Evolutionary conservation across 2,113 vertebrate species (phyloP).

Genomic region (Passerina amoena): DNA sequence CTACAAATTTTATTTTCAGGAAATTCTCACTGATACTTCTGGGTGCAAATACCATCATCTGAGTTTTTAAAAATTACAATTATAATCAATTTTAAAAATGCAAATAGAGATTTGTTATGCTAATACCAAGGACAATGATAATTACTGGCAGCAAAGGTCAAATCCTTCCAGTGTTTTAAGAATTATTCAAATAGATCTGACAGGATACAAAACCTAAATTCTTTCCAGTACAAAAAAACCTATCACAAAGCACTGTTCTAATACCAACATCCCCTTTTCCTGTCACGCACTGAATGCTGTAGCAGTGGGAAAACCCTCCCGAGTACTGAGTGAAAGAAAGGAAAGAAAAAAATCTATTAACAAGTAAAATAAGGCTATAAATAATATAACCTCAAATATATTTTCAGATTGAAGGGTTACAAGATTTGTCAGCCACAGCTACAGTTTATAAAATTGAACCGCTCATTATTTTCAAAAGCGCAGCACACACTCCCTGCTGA

Average conservation of each 20-base stretch:
- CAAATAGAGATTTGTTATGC: conserved; percentile 23
- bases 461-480: neutral
- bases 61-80: neutral
- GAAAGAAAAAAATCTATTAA: neutral
- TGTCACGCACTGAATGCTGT: neutral
- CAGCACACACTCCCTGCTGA: neutral
- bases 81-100: neutral
- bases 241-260: conserved; percentile 5
- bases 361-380: neutral
- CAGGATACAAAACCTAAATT: conserved; percentile 20
- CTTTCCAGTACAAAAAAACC: neutral
- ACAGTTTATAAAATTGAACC: conserved; percentile 14
- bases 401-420: conserved; percentile 42
- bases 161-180: conserved; percentile 20
- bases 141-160: conserved; percentile 37
- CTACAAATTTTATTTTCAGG: neutral
- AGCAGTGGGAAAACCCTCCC: neutral
- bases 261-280: conserved; percentile 21
- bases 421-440: conserved; percentile 11
- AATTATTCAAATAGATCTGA: conserved; percentile 42
- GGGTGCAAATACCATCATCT: neutral
- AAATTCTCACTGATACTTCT: neutral
- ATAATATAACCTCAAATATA: neutral
- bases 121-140: conserved; percentile 39
- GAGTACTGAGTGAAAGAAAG: neutral